These are phyloP conservation scores for Notolepis coatsorum DNA, from an alignment of 2,797 vertebrate genomes.

Conservation along the genomic window DNA sequence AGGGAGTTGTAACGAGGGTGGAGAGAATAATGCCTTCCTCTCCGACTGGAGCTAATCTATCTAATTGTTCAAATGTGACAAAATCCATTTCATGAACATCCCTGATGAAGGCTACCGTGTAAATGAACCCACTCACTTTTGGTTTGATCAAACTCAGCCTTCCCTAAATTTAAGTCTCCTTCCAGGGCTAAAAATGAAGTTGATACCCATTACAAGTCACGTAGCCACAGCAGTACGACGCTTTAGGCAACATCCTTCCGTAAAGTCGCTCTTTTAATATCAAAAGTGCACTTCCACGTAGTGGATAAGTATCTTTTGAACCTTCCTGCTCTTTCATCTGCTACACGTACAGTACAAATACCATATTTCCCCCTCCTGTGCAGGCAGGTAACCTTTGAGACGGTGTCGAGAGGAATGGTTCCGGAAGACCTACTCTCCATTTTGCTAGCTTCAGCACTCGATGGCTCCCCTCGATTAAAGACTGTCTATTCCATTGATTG, in stretches of 20 bases:
- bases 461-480: constrained; percentile 76
- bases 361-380: constrained; percentile 37
- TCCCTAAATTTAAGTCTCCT: not conserved
- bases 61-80: constrained; percentile 46
- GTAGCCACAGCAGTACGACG: not conserved
- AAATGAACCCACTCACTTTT: constrained; percentile 1
- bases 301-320: constrained; percentile 22
- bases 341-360: constrained; percentile 39
- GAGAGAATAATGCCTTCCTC: constrained; percentile 40
- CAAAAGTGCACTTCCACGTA: constrained; percentile 1
- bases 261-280: not conserved
- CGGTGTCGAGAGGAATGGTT: constrained; percentile 57
- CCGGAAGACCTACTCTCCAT: constrained; percentile 69
- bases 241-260: too few species aligned
- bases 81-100: constrained; percentile 32
- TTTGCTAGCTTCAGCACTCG: constrained; percentile 72
- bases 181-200: not conserved
- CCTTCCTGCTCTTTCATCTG: constrained; percentile 6
- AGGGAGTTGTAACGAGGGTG: constrained; percentile 53
- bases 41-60: constrained; percentile 39
- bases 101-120: constrained; percentile 1
- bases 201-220: not conserved
- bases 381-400: constrained; percentile 48
- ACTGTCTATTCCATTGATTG: constrained; percentile 76
- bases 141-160: not conserved